Conservation (phyloP, 1,140 invertebrate species). For the Apis dorsata region DNA sequence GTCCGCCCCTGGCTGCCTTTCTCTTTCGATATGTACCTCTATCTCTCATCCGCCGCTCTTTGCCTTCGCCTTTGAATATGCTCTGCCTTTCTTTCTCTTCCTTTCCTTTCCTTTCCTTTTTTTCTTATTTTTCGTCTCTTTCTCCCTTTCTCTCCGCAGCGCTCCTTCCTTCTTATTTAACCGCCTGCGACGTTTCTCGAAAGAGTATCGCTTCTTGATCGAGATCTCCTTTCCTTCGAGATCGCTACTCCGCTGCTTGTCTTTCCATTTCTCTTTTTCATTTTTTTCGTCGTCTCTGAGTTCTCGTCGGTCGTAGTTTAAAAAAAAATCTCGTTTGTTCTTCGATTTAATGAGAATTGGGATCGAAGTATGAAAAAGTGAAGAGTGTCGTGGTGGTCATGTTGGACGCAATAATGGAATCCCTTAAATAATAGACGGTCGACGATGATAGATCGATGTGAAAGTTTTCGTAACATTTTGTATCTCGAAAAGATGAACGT, state of each 20-base stretch:
- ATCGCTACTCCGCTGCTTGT: neutral
- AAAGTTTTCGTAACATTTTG: too few species aligned
- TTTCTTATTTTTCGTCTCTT: neutral
- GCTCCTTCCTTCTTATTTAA: constrained; percentile 33
- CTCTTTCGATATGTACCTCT: constrained; percentile 48
- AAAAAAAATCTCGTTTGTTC: too few species aligned
- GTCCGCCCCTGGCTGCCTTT: constrained; percentile 67
- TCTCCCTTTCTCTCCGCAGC: constrained; percentile 15
- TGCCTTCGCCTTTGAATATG: constrained; percentile 38
- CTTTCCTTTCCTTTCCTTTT: neutral
- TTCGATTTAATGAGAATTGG: too few species aligned
- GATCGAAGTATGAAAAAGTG: too few species aligned
- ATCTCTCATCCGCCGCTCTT: constrained; percentile 30
- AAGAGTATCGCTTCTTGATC: too few species aligned
- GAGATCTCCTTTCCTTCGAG: too few species aligned
- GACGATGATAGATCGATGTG: too few species aligned
- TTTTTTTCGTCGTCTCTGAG: neutral
- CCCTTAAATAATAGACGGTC: too few species aligned
- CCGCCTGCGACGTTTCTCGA: neutral
- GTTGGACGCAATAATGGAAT: too few species aligned
- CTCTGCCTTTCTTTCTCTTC: constrained; percentile 30
- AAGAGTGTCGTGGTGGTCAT: too few species aligned
- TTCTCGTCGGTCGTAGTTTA: too few species aligned
- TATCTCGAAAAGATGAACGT: too few species aligned
- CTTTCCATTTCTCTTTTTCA: neutral